Evolutionary conservation across 2,888 invertebrate genomes (phyloP).

Genomic region (Phaonia tiefii): DNA sequence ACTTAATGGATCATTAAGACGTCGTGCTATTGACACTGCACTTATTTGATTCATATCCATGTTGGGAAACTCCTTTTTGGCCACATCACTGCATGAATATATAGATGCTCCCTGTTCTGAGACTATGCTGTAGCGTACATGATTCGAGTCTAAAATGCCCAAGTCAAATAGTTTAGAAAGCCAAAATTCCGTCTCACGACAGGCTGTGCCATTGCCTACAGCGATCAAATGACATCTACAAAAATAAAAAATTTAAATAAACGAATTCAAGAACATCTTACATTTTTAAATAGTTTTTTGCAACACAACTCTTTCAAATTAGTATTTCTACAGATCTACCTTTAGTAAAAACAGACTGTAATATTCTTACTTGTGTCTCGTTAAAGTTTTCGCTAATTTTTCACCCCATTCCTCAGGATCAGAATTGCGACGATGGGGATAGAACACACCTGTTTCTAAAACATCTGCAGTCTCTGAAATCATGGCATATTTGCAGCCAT

Average conservation of each 20-base stretch:
- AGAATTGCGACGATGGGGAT: conserved; percentile 83
- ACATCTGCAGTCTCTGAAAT: conserved; percentile 87
- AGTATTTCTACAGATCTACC: too few relatives aligned
- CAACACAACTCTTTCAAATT: too few relatives aligned
- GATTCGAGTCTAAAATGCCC: conserved; percentile 82
- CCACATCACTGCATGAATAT: conserved; percentile 93
- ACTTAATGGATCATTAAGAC: conserved; percentile 93
- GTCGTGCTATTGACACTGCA: conserved; percentile 91
- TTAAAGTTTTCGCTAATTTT: conserved; percentile 81
- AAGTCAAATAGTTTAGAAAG: conserved; percentile 83
- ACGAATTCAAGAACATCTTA: background rate
- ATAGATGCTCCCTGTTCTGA: conserved; percentile 95
- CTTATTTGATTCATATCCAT: conserved; percentile 92
- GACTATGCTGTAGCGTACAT: conserved; percentile 88
- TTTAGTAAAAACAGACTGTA: background rate
- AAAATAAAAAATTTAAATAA: conserved; percentile 10
- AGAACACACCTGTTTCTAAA: conserved; percentile 85
- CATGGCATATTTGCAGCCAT: conserved; percentile 94
- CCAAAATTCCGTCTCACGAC: conserved; percentile 92
- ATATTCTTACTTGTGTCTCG: conserved; percentile 82
- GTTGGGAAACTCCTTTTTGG: conserved; percentile 91
- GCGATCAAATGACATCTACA: conserved; percentile 89
- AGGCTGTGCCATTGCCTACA: conserved; percentile 94
- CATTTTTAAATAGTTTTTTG: too few relatives aligned
- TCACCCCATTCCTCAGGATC: conserved; percentile 73